Evolutionary conservation across 2,113 vertebrate species (phyloP).

Genomic region (Calidris pugnax): DNA sequence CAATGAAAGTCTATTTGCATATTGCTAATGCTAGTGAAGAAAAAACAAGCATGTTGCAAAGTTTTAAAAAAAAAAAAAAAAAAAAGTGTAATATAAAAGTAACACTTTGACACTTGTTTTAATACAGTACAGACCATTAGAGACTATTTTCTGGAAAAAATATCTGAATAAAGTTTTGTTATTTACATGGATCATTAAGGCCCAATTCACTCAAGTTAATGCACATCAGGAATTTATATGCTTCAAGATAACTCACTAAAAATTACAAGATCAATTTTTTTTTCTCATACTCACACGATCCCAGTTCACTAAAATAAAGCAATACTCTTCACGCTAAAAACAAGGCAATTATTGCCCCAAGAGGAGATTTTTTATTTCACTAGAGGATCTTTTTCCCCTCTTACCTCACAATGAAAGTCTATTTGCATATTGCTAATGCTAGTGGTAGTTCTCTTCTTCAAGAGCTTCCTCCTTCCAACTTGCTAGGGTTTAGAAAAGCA

Average conservation of each 20-base stretch:
- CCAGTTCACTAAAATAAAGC: not conserved
- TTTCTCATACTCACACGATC: not conserved
- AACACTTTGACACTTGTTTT: constrained; percentile 59
- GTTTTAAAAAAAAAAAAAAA: no score
- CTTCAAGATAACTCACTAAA: constrained; percentile 43
- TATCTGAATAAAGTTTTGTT: constrained; percentile 57
- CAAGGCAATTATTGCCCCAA: constrained; percentile 30
- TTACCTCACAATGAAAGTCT: constrained; percentile 34
- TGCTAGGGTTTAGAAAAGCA: constrained; percentile 8
- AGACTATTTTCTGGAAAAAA: constrained; percentile 60
- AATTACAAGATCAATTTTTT: not conserved
- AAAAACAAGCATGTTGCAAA: no score
- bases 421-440: constrained; percentile 7
- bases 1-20: not conserved
- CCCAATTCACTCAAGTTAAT: constrained; percentile 71
- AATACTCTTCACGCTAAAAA: not conserved
- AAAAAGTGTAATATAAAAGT: constrained; percentile 64
- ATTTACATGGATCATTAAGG: constrained; percentile 75
- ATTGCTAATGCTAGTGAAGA: not conserved
- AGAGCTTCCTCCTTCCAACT: not conserved
- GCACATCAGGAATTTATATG: constrained; percentile 56
- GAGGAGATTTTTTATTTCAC: constrained; percentile 3
- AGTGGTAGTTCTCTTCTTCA: not conserved
- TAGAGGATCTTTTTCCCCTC: constrained; percentile 13
- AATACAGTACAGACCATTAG: constrained; percentile 51